Evolutionary conservation across 2,113 vertebrate species (phyloP).

Genomic region (Anolis carolinensis): DNA sequence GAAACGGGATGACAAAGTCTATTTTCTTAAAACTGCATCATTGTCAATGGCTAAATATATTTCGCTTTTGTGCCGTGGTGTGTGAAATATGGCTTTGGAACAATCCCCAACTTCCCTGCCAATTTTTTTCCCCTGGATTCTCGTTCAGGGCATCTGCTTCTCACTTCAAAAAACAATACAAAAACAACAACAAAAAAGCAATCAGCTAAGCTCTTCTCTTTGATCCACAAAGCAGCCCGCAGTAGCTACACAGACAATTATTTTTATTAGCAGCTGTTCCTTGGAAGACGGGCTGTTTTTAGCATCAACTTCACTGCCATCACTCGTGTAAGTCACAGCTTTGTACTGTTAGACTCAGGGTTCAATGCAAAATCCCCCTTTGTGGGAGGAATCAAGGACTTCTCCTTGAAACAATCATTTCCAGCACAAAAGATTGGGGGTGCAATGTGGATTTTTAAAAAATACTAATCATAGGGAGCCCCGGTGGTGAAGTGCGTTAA

Average conservation of each 20-base stretch:
- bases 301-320: background rate
- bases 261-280: conserved; percentile 52
- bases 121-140: conserved; percentile 30
- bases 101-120: conserved; percentile 17
- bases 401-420: background rate
- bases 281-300: conserved; percentile 29
- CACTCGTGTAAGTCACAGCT: background rate
- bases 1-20: conserved; percentile 8
- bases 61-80: conserved; percentile 17
- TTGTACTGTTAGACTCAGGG: background rate
- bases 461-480: no score
- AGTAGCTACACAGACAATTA: conserved; percentile 22
- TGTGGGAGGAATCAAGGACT: background rate
- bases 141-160: conserved; percentile 15
- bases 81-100: conserved; percentile 37
- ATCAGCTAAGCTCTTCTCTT: conserved; percentile 42
- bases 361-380: background rate
- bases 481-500: no score
- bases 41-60: conserved; percentile 46
- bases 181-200: background rate
- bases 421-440: background rate
- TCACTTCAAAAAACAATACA: conserved; percentile 14
- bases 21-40: conserved; percentile 40
- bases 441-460: background rate
- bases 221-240: conserved; percentile 51